A percentile compares a stretch with the other conserved stretches of the same genome.
Evolutionary conservation across 2,888 invertebrate species (phyloP).

Genomic region (Trisateles emortualis): DNA sequence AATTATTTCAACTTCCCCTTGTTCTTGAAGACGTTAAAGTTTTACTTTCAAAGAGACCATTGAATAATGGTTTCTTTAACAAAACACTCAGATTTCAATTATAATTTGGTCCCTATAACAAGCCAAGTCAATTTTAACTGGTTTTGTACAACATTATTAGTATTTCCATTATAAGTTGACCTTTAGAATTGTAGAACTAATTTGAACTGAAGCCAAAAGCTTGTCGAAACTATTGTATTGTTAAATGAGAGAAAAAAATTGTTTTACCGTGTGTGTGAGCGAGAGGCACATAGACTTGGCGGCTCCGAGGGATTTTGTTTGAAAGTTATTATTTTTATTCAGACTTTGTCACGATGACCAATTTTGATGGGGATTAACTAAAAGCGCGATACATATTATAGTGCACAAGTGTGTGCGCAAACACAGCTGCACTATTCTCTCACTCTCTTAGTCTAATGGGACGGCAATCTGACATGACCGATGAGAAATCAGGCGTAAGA

Average conservation of each 20-base stretch:
- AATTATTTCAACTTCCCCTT: background rate
- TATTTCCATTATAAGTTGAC: background rate
- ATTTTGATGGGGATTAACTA: too few relatives aligned
- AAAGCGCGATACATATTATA: too few relatives aligned
- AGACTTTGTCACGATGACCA: too few relatives aligned
- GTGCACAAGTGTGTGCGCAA: too few relatives aligned
- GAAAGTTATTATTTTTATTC: background rate
- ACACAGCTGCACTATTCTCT: too few relatives aligned
- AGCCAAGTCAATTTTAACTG: background rate
- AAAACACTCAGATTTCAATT: background rate
- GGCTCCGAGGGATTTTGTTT: background rate
- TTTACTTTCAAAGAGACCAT: slow-evolving; percentile 1
- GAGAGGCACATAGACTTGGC: background rate
- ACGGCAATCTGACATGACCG: too few relatives aligned
- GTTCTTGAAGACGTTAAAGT: background rate
- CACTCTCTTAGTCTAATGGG: too few relatives aligned
- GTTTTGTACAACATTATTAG: background rate
- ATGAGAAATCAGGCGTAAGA: too few relatives aligned
- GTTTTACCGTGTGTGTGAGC: background rate
- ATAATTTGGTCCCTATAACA: background rate
- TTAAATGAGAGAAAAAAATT: background rate
- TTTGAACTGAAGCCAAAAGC: slow-evolving; percentile 9
- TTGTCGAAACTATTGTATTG: background rate
- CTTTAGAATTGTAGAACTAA: background rate
- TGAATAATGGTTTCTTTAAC: background rate